These are phyloP conservation scores for Pterois miles DNA, from an alignment of 2,797 vertebrate genomes.

Conservation along the genomic window DNA sequence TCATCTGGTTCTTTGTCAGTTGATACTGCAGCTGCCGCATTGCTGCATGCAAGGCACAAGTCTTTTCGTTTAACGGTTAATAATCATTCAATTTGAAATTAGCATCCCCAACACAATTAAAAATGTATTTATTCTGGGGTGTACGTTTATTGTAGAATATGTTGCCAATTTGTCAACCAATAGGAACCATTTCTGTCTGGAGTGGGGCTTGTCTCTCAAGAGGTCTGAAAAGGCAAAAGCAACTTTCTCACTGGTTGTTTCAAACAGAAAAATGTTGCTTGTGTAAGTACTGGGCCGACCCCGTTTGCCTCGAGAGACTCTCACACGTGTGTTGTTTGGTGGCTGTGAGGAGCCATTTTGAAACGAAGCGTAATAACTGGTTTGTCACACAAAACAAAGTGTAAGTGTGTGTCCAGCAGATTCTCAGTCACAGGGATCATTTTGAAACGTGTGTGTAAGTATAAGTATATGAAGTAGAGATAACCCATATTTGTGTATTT, in stretches of 20 bases:
- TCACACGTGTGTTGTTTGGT: background rate
- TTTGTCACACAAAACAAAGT: background rate
- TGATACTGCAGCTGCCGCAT: no score
- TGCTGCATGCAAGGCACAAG: no score
- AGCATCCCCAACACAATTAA: no score
- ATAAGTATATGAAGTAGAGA: background rate
- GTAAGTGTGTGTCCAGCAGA: background rate
- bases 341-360: background rate
- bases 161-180: no score
- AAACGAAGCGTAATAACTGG: conserved; percentile 5
- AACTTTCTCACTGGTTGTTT: background rate
- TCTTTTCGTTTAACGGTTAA: no score
- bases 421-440: background rate
- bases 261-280: background rate
- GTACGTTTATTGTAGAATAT: no score
- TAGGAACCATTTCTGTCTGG: background rate
- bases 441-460: background rate
- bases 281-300: background rate
- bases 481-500: no score
- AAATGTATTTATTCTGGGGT: no score
- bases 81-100: no score
- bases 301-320: background rate
- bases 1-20: no score
- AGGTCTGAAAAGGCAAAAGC: conserved; percentile 4
- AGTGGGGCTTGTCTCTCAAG: background rate